Evolutionary conservation across 2,797 vertebrate species (phyloP), one percentile per base, ranked within the genome.

Genomic region (Odontamblyopus rebecca): DNA sequence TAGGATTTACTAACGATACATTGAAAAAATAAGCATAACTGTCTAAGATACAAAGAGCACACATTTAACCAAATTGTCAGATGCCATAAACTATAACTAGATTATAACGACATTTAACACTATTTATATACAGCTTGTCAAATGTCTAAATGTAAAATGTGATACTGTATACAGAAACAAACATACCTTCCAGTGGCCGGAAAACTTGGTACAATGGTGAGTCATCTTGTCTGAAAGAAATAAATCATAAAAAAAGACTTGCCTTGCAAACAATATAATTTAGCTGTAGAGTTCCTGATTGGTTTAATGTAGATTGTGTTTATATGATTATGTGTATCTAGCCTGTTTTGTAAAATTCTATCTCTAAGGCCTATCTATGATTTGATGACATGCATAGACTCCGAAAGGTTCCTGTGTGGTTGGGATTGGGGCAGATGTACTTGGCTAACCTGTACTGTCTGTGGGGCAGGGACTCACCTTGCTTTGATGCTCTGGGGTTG

Each of bases 151-250:
- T 76, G 29, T 71, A 26, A 27, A 6, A 44, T 64, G 6, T 64
- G 26, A 26, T 23, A 15, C 15, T 51, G 44, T 12, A 19, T 51
- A 66, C 15, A 50, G 44, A 18, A 18, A 38, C 32, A 78, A 57
- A 75, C 93, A 85, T 92, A 96, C 97, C 97, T 96, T 98, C 96
- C 97, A 97, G 89, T 95, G 97, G 74, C 96, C 95, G 0, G 96
- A 96, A 78, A 95, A 93, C 89, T 95, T 97, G 91, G 95, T 95
- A 89, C 96, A 95, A 30, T 94, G 95, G 73, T 96, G 95, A 89
- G 92, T 93, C 97, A 98, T 97, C 76, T 80, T 90, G 89, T 85
- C 88, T 92, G 81, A 59, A 57, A 61, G 19, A 71, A 66, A 44
- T n/a, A 26, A 35, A 77, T 15, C 65, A 44, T 32, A 70, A 32